Percentiles rank a stretch among this genome's conserved stretches.
Conservation (phyloP, 37 sponge, comb jelly and placozoan genomes). For the Bolinopsis microptera region DNA sequence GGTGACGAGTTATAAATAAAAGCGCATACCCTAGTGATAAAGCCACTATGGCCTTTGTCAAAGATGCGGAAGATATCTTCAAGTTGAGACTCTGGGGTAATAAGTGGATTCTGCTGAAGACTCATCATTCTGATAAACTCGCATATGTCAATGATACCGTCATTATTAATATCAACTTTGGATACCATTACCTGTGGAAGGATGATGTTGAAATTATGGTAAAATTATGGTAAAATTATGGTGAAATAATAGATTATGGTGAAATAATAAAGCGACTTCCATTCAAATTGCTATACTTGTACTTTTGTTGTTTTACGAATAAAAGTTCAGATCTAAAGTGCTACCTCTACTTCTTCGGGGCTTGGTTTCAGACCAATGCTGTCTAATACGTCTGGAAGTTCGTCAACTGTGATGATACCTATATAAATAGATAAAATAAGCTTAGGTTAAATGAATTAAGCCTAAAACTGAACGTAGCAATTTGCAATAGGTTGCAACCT, state of each 20-base stretch:
- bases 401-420: constrained; percentile 58
- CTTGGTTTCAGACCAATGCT: constrained; percentile 65
- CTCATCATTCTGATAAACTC: constrained; percentile 66
- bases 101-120: constrained; percentile 52
- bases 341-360: constrained; percentile 64
- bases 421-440: no score
- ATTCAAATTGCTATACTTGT: no score
- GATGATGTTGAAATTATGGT: neutral
- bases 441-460: no score
- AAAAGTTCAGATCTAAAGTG: no score
- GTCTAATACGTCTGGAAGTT: constrained; percentile 45
- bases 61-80: constrained; percentile 58
- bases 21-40: constrained; percentile 33
- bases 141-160: constrained; percentile 64
- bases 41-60: constrained; percentile 42
- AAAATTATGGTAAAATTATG: no score
- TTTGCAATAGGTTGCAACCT: no score
- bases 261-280: no score
- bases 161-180: constrained; percentile 55
- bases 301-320: no score
- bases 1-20: no score
- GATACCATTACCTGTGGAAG: constrained; percentile 54
- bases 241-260: no score
- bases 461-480: no score
- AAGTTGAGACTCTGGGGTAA: constrained; percentile 52